phyloP scores from a whole-genome alignment of 2,113 vertebrate genomes.

The Sitta europaea region DNA sequence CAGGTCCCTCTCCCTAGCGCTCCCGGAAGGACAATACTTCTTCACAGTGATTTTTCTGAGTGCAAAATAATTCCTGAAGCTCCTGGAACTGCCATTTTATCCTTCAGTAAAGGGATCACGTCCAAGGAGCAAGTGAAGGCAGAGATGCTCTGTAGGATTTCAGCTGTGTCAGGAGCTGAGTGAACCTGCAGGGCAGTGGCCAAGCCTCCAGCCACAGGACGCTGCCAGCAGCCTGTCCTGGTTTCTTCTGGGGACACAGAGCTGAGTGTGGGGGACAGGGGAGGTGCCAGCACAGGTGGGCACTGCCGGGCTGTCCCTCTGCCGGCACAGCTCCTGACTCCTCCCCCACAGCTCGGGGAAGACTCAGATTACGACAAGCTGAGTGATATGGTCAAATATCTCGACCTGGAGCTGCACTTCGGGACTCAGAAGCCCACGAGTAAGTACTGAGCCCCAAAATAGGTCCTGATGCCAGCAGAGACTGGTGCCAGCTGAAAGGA shows the following conservation, averaged over 20 bases:
- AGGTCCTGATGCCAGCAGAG: neutral
- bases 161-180: neutral
- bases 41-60: neutral
- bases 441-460: constrained; percentile 70
- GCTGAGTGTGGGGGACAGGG: neutral
- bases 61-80: neutral
- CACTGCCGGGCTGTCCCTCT: fast-evolving
- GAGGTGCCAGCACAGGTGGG: neutral
- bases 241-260: neutral
- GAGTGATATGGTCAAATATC: constrained; percentile 98
- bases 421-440: constrained; percentile 89
- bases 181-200: fast-evolving
- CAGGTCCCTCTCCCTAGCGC: neutral
- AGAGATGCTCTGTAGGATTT: neutral
- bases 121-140: neutral
- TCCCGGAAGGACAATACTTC: neutral
- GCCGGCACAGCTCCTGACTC: neutral
- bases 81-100: neutral
- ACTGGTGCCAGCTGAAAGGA: neutral
- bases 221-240: neutral
- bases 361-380: constrained; percentile 96
- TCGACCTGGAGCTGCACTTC: constrained; percentile 96
- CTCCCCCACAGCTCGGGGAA: constrained; percentile 79
- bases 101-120: neutral
- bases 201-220: neutral